These are phyloP conservation scores for Himalopsyche anomala DNA, from an alignment of 2,888 invertebrate genomes.

Conservation along the genomic window DNA sequence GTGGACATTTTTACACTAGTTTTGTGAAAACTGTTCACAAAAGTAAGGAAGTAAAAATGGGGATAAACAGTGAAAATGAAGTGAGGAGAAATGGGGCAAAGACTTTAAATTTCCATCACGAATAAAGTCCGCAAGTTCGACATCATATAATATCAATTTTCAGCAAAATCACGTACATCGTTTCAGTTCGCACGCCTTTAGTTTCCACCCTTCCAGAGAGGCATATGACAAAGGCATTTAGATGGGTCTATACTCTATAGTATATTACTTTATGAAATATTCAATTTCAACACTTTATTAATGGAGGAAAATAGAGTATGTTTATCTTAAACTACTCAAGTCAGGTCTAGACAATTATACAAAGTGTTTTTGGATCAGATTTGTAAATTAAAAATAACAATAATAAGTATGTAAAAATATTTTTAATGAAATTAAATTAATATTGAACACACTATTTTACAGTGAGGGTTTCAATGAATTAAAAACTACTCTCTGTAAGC, in stretches of 20 bases:
- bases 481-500: no score
- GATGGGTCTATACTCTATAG: conserved; percentile 16
- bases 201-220: neutral
- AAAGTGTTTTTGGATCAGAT: conserved; percentile 17
- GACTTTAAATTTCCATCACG: conserved; percentile 65
- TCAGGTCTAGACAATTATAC: conserved; percentile 29
- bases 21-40: neutral
- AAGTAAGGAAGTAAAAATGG: neutral
- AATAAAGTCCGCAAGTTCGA: conserved; percentile 64
- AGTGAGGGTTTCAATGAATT: no score
- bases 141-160: conserved; percentile 66
- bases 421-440: no score
- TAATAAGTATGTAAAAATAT: no score
- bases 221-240: conserved; percentile 51
- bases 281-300: neutral
- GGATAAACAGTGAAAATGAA: neutral
- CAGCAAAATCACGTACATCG: conserved; percentile 65
- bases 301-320: neutral
- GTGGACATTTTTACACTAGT: neutral
- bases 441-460: no score
- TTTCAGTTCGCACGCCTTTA: conserved; percentile 55
- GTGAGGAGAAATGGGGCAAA: conserved; percentile 5
- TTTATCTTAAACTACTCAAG: neutral
- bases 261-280: conserved; percentile 18
- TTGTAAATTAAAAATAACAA: no score